phyloP scores from a whole-genome alignment of 2,113 vertebrate genomes.

The Paramormyrops kingsleyae region DNA sequence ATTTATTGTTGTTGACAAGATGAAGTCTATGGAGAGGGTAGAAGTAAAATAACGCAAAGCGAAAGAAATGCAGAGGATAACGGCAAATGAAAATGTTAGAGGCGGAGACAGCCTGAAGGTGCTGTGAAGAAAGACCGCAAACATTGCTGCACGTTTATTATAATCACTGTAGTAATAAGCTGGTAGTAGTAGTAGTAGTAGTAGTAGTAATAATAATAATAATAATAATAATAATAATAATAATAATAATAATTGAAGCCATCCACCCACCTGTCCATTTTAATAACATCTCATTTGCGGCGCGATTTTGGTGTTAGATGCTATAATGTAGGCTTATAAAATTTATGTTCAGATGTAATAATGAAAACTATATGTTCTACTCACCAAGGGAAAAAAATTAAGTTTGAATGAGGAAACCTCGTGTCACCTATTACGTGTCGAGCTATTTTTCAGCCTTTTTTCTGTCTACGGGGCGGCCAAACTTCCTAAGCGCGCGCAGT shows the following conservation, averaged over 20 bases:
- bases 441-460: background rate
- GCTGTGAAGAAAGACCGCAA: background rate
- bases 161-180: background rate
- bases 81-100: background rate
- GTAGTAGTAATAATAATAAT: background rate
- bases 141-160: background rate
- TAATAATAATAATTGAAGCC: background rate
- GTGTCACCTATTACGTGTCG: background rate
- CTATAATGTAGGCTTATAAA: background rate
- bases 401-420: background rate
- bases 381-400: background rate
- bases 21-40: slow-evolving; percentile 7
- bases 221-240: background rate
- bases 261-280: background rate
- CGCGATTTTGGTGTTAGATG: background rate
- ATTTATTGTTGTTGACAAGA: slow-evolving; percentile 24
- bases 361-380: background rate
- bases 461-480: background rate
- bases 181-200: background rate
- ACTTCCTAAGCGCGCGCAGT: background rate
- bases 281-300: background rate
- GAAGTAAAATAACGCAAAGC: background rate
- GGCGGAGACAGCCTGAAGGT: background rate
- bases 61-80: background rate
- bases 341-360: background rate